Conservation (phyloP, 2,113 vertebrate genomes). For the Baryphthengus martii region DNA sequence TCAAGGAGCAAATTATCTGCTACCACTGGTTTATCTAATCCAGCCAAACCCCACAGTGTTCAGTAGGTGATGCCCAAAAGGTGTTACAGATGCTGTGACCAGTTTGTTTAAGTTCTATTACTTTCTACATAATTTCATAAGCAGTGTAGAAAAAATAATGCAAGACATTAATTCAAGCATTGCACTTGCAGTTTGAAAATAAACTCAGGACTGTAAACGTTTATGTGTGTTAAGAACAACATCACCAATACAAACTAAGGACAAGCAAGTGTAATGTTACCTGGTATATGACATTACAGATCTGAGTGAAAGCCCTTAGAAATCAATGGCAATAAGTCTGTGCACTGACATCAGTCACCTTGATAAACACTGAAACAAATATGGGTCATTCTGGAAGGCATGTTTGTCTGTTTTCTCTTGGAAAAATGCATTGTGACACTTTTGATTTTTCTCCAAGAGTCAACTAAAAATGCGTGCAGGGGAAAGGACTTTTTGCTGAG, state of each 20-base stretch:
- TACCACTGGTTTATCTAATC: background rate
- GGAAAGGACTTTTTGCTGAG: background rate
- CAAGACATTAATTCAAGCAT: background rate
- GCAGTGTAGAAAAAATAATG: background rate
- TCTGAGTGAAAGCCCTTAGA: background rate
- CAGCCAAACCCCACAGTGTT: background rate
- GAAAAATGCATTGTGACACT: background rate
- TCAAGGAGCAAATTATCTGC: background rate
- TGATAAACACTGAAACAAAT: background rate
- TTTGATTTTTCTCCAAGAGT: background rate
- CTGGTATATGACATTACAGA: background rate
- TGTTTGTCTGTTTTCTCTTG: background rate
- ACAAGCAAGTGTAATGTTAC: background rate
- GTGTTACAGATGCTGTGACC: background rate
- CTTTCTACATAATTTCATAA: background rate
- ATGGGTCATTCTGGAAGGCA: background rate
- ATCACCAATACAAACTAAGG: background rate
- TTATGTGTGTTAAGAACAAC: conserved; percentile 12
- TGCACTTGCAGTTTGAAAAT: background rate
- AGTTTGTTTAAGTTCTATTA: background rate
- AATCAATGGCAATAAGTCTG: background rate
- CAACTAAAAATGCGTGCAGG: background rate
- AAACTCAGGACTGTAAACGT: background rate
- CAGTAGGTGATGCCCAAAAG: background rate
- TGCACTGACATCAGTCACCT: background rate